Base-by-base conservation (phyloP, 2,888 invertebrate genomes). In the Hylaea fasciaria region DNA sequence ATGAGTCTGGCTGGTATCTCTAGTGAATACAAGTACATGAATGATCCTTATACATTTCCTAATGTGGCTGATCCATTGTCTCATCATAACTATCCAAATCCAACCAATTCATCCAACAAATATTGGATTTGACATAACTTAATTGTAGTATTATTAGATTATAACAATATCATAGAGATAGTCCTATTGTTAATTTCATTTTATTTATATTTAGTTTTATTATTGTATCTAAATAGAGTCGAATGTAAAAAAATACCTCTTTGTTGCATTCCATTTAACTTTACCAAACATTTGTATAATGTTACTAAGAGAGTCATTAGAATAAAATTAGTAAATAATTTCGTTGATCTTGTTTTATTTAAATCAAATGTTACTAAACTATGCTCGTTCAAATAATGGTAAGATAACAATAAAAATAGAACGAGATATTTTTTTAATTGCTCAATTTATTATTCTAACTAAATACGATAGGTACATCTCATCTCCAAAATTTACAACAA, bases 1-100 rank as follows among this genome's bases (percentile, higher is more conserved):
- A 92, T 93, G 91, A 90, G 90, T 69, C 77, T 93, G 28, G 82
- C 89, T 29, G 91, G 92, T 3, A 72, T 93, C 32, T 86, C 92
- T 11, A 89, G 88, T 74, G 92, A 92, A 68, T 92, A 92, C 64
- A 92, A 92, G 66, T 92, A 92, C 66, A 92, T 92, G 86, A 89
- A 91, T 58, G 93, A 93, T 70, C 91, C 92, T 0, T 93, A 93
- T 71, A 78, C 91, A 0, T 93, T 92, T 64, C 85, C 93, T 0
- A 93, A 87, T 65, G 87, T 92, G 56, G 71, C 84, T 39, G 93
- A 93, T 65, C 88, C 92, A 29, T 78, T 93, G 12, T 81, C 82
- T 53, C 92, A 92, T 66, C 93, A 92, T 64, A 88, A 77, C 65
- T 93, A 93, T 71, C 87, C 90, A 40, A 91, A 89, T 77, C 85